Evolutionary conservation across 2,888 invertebrate genomes (phyloP).

Genomic region (Acanthosepion lycidas): DNA sequence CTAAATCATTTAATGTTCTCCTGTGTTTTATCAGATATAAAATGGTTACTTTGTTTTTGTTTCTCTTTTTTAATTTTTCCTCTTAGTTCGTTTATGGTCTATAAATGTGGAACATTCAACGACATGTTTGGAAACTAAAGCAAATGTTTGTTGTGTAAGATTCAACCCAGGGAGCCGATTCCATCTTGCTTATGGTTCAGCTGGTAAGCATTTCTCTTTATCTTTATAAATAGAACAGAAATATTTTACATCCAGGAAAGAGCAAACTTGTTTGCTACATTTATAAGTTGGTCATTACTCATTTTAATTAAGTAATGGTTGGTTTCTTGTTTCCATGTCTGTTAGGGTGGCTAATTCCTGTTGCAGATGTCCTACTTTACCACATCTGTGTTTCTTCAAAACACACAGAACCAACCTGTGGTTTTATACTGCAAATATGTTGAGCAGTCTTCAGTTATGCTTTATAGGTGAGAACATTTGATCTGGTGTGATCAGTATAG

Average conservation of each 20-base stretch:
- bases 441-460: too few species aligned
- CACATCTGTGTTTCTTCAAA: too few species aligned
- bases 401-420: too few species aligned
- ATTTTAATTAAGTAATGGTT: too few species aligned
- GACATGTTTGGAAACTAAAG: constrained; percentile 91
- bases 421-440: too few species aligned
- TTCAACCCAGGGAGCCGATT: constrained; percentile 89
- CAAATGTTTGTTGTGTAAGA: constrained; percentile 96
- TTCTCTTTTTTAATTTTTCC: constrained; percentile 47
- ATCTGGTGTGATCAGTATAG: too few species aligned
- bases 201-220: constrained; percentile 75
- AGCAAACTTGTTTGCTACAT: too few species aligned
- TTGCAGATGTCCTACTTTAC: too few species aligned
- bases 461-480: too few species aligned
- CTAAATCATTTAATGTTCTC: neutral
- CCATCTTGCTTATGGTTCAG: constrained; percentile 95
- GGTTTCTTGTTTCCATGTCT: too few species aligned
- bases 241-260: neutral
- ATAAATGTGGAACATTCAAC: constrained; percentile 89
- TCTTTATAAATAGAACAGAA: neutral
- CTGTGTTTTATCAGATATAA: neutral
- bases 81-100: constrained; percentile 89
- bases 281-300: too few species aligned
- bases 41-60: neutral
- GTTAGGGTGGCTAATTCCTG: too few species aligned